Evolutionary conservation across 2,113 vertebrate species (phyloP), one percentile per base, ranked within the genome.

Genomic region (Rhabdomys dilectus): DNA sequence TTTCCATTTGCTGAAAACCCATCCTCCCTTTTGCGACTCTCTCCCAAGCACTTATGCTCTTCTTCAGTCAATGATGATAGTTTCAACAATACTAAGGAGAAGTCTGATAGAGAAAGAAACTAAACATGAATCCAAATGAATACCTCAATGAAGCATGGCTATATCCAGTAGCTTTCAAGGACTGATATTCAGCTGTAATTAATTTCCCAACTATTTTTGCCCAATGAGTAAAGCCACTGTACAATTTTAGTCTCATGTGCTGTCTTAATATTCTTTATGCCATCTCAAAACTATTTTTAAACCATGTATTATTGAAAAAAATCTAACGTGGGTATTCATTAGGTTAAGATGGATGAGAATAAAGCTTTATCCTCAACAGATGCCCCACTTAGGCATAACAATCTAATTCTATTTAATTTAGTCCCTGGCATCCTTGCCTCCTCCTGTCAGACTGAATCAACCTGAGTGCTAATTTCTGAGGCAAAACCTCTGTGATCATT

Each of bases 371-470:
- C 96, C 97, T 98, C 98, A 98, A 98, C 98, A 99, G 98, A 99
- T 99, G 98, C 93, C 97, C 96, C 98, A 98, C 97, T 98, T 98
- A 98, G 77, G 97, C 97, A 97, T 95, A 97, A 97, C 98, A 98
- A 97, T 98, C 98, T 97, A 98, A 96, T 98, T 98, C 98, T 98
- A 97, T 98, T 98, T 99, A 98, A 98, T 98, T 98, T 98, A 97
- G 97, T 98, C 96, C 94, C 98, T 99, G 98, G 98, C 98, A 99
- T 98, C 98, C 98, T 98, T 97, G 97, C 98, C 98, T 98, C 98
- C 98, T 98, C 98, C 99, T 99, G 99, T 99, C 99, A 99, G 97
- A 99, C 97, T 94, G 98, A 99, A 99, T 99, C 98, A 99, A 99
- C 98, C 93, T 73, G 97, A 98, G 98, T 98, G 98, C 98, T 99